phyloP scores from a whole-genome alignment of 2,797 vertebrate genomes.

The Onychomys arenicola region DNA sequence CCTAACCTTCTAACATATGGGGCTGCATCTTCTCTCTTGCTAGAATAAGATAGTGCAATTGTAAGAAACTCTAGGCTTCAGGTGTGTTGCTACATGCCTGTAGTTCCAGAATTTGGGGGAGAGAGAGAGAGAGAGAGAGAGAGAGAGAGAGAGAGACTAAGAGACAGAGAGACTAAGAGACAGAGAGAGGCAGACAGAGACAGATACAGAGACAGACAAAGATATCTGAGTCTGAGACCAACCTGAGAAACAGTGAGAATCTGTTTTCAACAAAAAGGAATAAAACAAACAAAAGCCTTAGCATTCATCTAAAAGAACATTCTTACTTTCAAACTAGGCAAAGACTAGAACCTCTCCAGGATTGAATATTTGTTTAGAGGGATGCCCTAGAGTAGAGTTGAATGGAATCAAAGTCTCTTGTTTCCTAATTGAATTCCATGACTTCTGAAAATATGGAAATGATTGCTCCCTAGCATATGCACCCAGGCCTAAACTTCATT shows the following conservation, averaged over 20 bases:
- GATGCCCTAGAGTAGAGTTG: background rate
- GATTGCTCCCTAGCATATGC: background rate
- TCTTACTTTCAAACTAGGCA: constrained; percentile 7
- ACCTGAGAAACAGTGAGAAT: background rate
- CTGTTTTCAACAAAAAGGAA: background rate
- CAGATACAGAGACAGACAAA: background rate
- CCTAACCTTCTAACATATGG: constrained; percentile 23
- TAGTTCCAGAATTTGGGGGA: background rate
- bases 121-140: background rate
- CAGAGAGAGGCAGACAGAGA: too few relatives aligned
- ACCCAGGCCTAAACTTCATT: background rate
- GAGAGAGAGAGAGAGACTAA: background rate
- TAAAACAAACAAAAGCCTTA: background rate
- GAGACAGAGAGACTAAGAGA: too few relatives aligned
- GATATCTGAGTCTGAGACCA: background rate
- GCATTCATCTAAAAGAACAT: background rate
- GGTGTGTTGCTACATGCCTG: background rate
- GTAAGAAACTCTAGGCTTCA: background rate
- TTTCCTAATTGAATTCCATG: background rate
- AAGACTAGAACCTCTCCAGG: constrained; percentile 15
- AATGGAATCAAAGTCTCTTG: background rate
- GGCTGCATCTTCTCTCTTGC: constrained; percentile 20
- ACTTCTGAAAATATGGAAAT: constrained; percentile 45
- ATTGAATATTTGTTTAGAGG: background rate
- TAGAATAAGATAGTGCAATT: background rate